phyloP scores from a whole-genome alignment of 2,797 vertebrate species.

The Poeciliopsis presidionis region DNA sequence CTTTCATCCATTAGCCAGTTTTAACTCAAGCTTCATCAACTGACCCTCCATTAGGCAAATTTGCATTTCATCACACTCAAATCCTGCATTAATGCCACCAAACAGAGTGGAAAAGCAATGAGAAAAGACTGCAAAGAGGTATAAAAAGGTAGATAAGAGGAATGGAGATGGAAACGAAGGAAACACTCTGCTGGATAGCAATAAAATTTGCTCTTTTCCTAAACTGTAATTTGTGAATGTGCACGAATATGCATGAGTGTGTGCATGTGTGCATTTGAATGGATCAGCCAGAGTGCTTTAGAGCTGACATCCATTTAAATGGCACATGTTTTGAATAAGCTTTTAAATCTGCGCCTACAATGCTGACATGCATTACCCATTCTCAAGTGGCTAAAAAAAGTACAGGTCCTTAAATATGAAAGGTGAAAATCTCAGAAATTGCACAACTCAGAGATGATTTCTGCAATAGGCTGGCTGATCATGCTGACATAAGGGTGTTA shows the following conservation, averaged over 20 bases:
- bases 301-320: conserved; percentile 59
- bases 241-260: not conserved
- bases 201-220: conserved; percentile 44
- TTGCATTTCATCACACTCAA: conserved; percentile 68
- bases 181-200: conserved; percentile 42
- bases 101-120: conserved; percentile 29
- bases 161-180: conserved; percentile 40
- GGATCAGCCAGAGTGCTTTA: conserved; percentile 40
- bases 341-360: conserved; percentile 59
- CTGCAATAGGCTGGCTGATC: conserved; percentile 14
- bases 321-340: conserved; percentile 57
- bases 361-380: conserved; percentile 49
- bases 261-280: not conserved
- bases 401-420: conserved; percentile 38
- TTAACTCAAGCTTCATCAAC: conserved; percentile 58
- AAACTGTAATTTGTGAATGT: conserved; percentile 25
- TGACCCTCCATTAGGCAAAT: conserved; percentile 68
- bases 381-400: conserved; percentile 60
- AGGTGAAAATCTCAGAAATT: conserved; percentile 45
- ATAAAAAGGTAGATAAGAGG: conserved; percentile 30
- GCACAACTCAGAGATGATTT: conserved; percentile 33
- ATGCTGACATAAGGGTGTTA: conserved; percentile 16
- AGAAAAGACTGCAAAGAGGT: conserved; percentile 32
- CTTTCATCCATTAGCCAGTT: conserved; percentile 66
- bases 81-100: conserved; percentile 51